A percentile compares a stretch with the other conserved stretches of the same genome.
phyloP scores from a whole-genome alignment of 1,140 invertebrate species.

The Trichonephila inaurata region DNA sequence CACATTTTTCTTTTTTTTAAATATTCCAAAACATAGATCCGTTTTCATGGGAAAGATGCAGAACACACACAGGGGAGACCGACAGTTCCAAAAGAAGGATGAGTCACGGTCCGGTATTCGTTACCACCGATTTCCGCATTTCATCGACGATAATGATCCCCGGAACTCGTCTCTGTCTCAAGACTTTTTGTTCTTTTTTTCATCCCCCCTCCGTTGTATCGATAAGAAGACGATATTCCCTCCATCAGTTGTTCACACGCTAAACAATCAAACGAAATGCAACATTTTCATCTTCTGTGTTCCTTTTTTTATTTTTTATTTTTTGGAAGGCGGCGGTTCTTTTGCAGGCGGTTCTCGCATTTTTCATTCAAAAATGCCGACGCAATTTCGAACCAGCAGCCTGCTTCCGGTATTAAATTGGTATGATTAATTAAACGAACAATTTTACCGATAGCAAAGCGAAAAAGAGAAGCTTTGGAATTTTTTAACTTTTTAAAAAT shows the following conservation, averaged over 20 bases:
- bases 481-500: not conserved
- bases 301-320: not conserved
- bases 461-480: not conserved
- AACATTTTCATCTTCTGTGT: not conserved
- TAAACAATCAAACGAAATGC: not conserved
- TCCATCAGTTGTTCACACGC: not conserved
- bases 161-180: not conserved
- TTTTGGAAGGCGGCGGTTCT: not conserved
- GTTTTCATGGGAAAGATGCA: not conserved
- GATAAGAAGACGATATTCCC: not conserved
- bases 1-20: not conserved
- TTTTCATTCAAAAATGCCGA: not conserved
- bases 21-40: not conserved
- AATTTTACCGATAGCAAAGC: not conserved
- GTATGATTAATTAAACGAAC: not conserved
- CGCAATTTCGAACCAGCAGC: not conserved
- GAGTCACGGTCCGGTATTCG: not conserved
- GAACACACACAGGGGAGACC: not conserved
- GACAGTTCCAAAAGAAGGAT: not conserved
- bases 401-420: not conserved
- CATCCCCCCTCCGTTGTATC: no score
- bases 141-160: conserved; percentile 6
- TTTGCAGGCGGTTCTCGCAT: not conserved
- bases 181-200: not conserved
- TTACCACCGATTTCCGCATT: conserved; percentile 14